A percentile compares a stretch with the other conserved stretches of the same genome.
phyloP scores from a whole-genome alignment of 2,113 vertebrate species.

The Mus pahari region DNA sequence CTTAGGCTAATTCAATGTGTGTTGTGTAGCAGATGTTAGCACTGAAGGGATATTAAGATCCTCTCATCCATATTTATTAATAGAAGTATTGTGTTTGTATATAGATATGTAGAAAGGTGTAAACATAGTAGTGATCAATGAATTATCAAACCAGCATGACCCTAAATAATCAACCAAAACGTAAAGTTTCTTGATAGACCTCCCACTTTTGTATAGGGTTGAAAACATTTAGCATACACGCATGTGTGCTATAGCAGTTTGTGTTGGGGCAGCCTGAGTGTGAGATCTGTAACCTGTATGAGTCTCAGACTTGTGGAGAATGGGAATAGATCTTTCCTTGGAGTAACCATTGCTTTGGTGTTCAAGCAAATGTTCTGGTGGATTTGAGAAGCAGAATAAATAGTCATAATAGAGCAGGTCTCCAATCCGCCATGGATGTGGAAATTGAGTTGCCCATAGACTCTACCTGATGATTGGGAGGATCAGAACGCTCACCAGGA shows the following conservation, averaged over 20 bases:
- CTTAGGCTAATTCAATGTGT: neutral
- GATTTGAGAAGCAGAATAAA: neutral
- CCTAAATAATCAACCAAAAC: neutral
- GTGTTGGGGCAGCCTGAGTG: neutral
- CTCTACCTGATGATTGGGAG: neutral
- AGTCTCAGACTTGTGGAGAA: neutral
- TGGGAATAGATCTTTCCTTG: neutral
- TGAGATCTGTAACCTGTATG: conserved; percentile 14
- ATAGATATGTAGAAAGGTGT: neutral
- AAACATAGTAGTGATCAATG: neutral
- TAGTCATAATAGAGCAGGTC: neutral
- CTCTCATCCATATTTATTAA: neutral
- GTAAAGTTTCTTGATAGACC: neutral
- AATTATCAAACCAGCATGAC: neutral
- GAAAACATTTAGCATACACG: neutral
- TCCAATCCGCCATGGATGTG: neutral
- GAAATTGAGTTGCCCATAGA: neutral
- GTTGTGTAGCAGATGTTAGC: neutral
- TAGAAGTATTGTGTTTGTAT: neutral
- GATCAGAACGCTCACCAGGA: neutral
- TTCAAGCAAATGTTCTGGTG: neutral
- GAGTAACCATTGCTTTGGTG: neutral
- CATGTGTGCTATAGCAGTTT: neutral
- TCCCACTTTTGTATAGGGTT: neutral
- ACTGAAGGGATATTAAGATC: neutral